A percentile compares a stretch with the other conserved stretches of the same genome.
These are phyloP conservation scores for Agrypnia vestita DNA, from an alignment of 1,140 invertebrate genomes.

Conservation along the genomic window DNA sequence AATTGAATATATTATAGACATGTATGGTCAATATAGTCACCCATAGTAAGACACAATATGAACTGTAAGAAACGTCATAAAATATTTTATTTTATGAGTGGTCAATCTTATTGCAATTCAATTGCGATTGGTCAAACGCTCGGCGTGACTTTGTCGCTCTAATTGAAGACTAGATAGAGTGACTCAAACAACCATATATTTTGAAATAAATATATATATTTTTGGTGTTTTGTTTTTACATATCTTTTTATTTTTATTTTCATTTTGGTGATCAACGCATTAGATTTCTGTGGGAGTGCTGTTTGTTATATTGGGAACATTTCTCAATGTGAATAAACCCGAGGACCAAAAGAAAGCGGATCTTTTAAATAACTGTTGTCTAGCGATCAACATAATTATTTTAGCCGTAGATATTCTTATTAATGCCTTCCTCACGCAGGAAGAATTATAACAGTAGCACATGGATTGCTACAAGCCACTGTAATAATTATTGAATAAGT, in stretches of 20 bases:
- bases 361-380: conserved; percentile 76
- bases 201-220: background rate
- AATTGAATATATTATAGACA: too few relatives aligned
- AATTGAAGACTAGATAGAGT: too few relatives aligned
- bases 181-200: too few relatives aligned
- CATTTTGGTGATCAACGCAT: conserved; percentile 12
- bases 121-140: too few relatives aligned
- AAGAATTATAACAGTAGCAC: conserved; percentile 4
- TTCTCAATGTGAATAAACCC: conserved; percentile 77
- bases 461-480: too few relatives aligned
- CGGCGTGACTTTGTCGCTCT: too few relatives aligned
- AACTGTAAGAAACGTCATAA: too few relatives aligned
- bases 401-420: conserved; percentile 77
- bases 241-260: conserved; percentile 25
- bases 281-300: conserved; percentile 72
- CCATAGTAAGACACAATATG: too few relatives aligned
- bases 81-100: too few relatives aligned
- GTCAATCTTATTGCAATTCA: too few relatives aligned
- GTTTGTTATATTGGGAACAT: conserved; percentile 75
- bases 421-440: conserved; percentile 70
- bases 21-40: too few relatives aligned
- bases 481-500: too few relatives aligned
- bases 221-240: conserved; percentile 7
- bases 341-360: conserved; percentile 76
- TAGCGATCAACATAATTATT: conserved; percentile 75